Conservation (phyloP, 2,888 invertebrate species). For the Orgyia antiqua region DNA sequence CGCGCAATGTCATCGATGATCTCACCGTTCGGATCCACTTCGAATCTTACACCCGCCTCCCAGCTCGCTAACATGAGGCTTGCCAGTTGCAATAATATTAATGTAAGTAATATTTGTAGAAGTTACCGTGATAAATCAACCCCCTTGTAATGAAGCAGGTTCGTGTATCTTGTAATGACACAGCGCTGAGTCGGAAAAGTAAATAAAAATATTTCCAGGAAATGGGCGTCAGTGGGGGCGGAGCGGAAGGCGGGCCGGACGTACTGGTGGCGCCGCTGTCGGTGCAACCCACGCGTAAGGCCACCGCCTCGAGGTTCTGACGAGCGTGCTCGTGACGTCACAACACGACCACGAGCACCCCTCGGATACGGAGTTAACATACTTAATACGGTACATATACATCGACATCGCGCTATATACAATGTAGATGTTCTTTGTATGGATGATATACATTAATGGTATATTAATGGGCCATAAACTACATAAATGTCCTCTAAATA, state of each 20-base stretch:
- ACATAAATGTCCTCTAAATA: too few species aligned
- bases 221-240: conserved; percentile 80
- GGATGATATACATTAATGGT: too few species aligned
- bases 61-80: conserved; percentile 91
- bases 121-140: not conserved
- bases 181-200: not conserved
- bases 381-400: too few species aligned
- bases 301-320: conserved; percentile 85
- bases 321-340: conserved; percentile 28
- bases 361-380: too few species aligned
- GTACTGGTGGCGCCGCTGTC: conserved; percentile 88
- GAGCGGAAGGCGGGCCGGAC: conserved; percentile 72
- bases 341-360: too few species aligned
- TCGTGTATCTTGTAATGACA: not conserved
- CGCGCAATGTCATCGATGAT: conserved; percentile 97
- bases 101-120: conserved; percentile 78
- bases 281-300: conserved; percentile 90
- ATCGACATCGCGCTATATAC: too few species aligned
- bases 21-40: conserved; percentile 92
- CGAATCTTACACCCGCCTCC: conserved; percentile 89
- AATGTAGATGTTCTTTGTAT: too few species aligned
- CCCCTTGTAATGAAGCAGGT: not conserved
- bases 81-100: conserved; percentile 91
- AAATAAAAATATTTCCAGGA: too few species aligned
- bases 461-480: too few species aligned